Evolutionary conservation across 2,888 invertebrate genomes (phyloP), one percentile per base, ranked within the genome.

Genomic region (Pasiphila rectangulata): DNA sequence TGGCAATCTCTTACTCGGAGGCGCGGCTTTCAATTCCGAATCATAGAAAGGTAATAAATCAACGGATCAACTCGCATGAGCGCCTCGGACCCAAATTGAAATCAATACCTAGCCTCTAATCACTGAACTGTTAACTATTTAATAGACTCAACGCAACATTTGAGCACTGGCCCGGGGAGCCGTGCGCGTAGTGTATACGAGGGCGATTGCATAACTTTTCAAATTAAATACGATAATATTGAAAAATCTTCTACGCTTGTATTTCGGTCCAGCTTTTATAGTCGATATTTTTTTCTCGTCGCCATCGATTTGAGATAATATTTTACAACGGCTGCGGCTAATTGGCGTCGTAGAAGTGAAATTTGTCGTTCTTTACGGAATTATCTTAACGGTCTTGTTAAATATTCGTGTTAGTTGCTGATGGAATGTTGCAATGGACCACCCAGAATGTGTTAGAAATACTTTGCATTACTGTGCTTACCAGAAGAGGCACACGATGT

Each of bases 71-170:
- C 44, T 50, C 46, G 32, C 44, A 44, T 49, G 45, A 41, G 37
- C 45, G 32, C 43, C 13, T 49, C 53, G 46, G 56, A 57, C 55
- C 51, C 54, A 56, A 64, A 69, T 67, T 66, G 63, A 64, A 69
- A 71, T 71, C 57, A 51, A 64, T 68, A 67, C 56, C 62, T 60
- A 65, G 57, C 62, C 63, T 65, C 56, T 66, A 71, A 63, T 68
- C 67, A 72, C 56, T 69, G 64, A 63, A 68, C 65, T 71, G 69
- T 69, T 67, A 63, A 70, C 62, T 53, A 66, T 67, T 68, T 64
- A 67, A 67, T 66, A 65, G 61, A 54, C 36, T 38, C 41, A 12
- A 37, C 24, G 43, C 50, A 49, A 41, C 45, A 37, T 44, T 25
- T 24, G 37, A 45, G 27, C 36, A 24, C 29, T 34, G 49, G 20